Percentiles rank a stretch among this genome's conserved stretches.
Conservation (phyloP, 2,888 invertebrate genomes). For the Euplagia quadripunctaria region DNA sequence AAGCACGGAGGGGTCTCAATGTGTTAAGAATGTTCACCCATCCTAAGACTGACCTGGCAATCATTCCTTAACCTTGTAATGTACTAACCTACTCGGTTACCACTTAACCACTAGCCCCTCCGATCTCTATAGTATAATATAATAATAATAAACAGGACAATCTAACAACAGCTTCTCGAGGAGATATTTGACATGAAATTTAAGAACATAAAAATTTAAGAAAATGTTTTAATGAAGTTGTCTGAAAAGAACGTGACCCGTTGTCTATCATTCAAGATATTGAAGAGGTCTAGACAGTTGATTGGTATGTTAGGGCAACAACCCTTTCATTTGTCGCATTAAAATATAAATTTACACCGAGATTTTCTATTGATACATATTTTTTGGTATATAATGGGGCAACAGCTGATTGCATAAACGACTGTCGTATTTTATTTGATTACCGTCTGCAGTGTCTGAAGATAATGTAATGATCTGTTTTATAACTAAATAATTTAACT, state of each 20-base stretch:
- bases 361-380: neutral
- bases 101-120: too few species aligned
- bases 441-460: neutral
- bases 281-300: slow-evolving; percentile 16
- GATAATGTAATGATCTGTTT: neutral
- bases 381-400: neutral
- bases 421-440: neutral
- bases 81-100: too few species aligned
- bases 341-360: neutral
- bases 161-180: too few species aligned
- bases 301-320: neutral
- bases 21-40: too few species aligned
- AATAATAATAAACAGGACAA: too few species aligned
- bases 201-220: neutral
- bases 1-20: too few species aligned
- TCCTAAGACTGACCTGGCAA: too few species aligned
- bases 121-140: too few species aligned
- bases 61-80: too few species aligned
- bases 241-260: neutral
- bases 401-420: neutral
- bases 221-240: neutral
- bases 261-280: neutral
- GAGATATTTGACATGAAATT: neutral
- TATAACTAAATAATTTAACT: too few species aligned
- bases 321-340: neutral